phyloP scores from a whole-genome alignment of 2,888 invertebrate species.

The Xanthorhoe designata region DNA sequence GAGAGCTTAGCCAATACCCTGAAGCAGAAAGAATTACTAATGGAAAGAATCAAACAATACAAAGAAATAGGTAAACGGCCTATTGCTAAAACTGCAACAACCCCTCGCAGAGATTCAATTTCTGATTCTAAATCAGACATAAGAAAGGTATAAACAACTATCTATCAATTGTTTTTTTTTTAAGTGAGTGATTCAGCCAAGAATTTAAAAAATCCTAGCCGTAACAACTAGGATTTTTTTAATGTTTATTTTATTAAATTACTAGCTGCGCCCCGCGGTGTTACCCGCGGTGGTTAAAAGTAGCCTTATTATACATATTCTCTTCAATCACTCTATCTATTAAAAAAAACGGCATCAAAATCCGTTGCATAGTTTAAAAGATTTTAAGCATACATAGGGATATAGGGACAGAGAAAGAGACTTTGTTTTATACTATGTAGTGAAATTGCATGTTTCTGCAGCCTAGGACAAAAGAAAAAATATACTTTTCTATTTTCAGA shows the following conservation, averaged over 20 bases:
- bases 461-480: neutral
- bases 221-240: no score
- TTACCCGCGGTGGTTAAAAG: no score
- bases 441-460: no score
- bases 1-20: conserved; percentile 81
- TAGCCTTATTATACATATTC: no score
- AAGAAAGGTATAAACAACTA: conserved; percentile 50
- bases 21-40: conserved; percentile 77
- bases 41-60: conserved; percentile 82
- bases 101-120: conserved; percentile 58
- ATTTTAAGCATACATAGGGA: no score
- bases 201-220: neutral
- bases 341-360: no score
- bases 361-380: no score
- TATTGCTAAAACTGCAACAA: conserved; percentile 59
- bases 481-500: conserved; percentile 48
- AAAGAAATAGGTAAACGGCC: conserved; percentile 81
- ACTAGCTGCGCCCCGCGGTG: no score
- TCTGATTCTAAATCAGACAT: conserved; percentile 54
- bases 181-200: neutral
- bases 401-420: no score
- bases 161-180: neutral
- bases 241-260: no score
- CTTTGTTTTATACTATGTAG: no score
- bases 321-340: no score